A percentile compares a stretch with the other conserved stretches of the same genome.
Evolutionary conservation across 2,113 vertebrate genomes (phyloP).

Genomic region (Malurus alboscapulatus): DNA sequence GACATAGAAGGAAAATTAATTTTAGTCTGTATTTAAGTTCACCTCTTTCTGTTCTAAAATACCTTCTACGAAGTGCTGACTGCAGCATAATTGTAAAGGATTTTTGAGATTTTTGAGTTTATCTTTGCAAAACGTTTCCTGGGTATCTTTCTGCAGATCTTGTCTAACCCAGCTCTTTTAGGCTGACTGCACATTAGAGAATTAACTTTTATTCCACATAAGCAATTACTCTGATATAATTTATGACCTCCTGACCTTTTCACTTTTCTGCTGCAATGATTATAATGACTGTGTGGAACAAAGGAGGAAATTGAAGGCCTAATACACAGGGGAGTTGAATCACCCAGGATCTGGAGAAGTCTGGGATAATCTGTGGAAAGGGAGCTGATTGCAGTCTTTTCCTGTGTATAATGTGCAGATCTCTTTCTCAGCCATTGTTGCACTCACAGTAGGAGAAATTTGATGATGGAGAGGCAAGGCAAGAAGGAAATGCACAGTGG

Average conservation of each 20-base stretch:
- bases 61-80: not conserved
- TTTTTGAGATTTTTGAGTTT: not conserved
- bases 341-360: not conserved
- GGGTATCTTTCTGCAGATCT: not conserved
- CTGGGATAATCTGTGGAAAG: not conserved
- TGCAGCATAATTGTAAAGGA: not conserved
- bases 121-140: not conserved
- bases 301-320: not conserved
- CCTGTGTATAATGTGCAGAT: not conserved
- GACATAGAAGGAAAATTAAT: not conserved
- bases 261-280: not conserved
- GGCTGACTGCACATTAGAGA: not conserved
- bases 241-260: constrained; percentile 17
- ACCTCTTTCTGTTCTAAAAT: not conserved
- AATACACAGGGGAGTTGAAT: not conserved
- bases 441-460: not conserved
- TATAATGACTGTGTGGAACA: not conserved
- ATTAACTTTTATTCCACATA: not conserved
- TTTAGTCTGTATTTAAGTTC: not conserved
- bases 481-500: not conserved
- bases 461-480: not conserved
- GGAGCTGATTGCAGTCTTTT: not conserved
- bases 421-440: not conserved
- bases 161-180: not conserved
- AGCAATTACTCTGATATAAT: not conserved